These are phyloP conservation scores for Nothobranchius furzeri DNA, from an alignment of 2,113 vertebrate genomes.

Conservation along the genomic window DNA sequence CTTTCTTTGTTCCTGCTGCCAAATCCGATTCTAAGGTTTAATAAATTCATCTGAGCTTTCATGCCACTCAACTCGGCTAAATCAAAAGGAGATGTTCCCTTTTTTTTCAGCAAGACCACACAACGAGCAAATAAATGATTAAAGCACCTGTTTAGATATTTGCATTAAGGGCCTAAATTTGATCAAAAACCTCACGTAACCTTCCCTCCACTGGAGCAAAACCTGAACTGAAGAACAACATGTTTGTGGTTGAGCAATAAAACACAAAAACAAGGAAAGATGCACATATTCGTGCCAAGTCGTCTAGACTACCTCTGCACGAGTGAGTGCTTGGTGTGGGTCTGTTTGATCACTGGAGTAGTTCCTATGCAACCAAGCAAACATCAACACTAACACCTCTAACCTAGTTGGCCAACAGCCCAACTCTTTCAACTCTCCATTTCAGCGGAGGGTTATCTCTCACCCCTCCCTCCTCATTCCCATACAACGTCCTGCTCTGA, in stretches of 20 bases:
- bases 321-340: conserved; percentile 29
- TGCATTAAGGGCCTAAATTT: not conserved
- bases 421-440: conserved; percentile 33
- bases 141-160: not conserved
- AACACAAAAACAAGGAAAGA: conserved; percentile 20
- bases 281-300: conserved; percentile 36
- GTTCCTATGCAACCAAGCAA: conserved; percentile 52
- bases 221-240: not conserved
- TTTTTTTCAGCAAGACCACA: not conserved
- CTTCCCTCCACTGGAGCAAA: not conserved
- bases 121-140: not conserved
- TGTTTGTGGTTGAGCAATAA: conserved; percentile 28
- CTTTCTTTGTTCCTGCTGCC: not conserved
- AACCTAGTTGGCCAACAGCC: conserved; percentile 57
- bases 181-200: not conserved
- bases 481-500: conserved; percentile 26
- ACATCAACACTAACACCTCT: conserved; percentile 54
- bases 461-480: conserved; percentile 29
- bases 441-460: conserved; percentile 48
- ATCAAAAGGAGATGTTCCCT: not conserved
- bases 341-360: conserved; percentile 42
- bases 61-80: not conserved
- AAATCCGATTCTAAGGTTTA: not conserved
- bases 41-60: not conserved
- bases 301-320: conserved; percentile 49